These are phyloP conservation scores for Lycodopsis pacificus DNA, from an alignment of 2,797 vertebrate genomes.

Conservation along the genomic window DNA sequence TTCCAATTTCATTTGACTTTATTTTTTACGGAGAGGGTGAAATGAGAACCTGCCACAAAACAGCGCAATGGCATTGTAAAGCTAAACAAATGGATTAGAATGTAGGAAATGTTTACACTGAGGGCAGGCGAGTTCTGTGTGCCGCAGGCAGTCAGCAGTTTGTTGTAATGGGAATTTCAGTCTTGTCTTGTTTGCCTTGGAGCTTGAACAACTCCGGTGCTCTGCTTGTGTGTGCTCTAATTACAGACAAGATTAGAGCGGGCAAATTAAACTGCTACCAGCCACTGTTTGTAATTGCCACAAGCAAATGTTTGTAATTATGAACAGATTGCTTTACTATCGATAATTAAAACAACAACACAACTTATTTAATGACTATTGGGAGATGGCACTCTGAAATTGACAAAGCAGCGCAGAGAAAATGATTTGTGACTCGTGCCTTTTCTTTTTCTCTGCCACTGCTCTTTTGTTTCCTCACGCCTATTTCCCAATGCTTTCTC, in stretches of 20 bases:
- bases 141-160: conserved; percentile 77
- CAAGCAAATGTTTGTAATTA: conserved; percentile 92
- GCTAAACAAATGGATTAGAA: conserved; percentile 82
- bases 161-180: conserved; percentile 83
- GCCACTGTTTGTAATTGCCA: conserved; percentile 91
- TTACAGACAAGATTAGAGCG: conserved; percentile 90
- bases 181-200: conserved; percentile 85
- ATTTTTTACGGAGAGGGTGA: conserved; percentile 51
- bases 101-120: conserved; percentile 75
- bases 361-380: conserved; percentile 88
- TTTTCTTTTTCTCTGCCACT: conserved; percentile 31
- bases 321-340: conserved; percentile 91
- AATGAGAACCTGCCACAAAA: conserved; percentile 71
- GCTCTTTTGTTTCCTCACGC: conserved; percentile 57
- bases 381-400: conserved; percentile 83
- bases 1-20: conserved; percentile 63
- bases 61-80: conserved; percentile 64
- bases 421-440: conserved; percentile 62
- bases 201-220: conserved; percentile 83
- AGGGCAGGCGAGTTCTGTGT: conserved; percentile 61
- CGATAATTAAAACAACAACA: conserved; percentile 91
- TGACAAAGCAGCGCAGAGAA: conserved; percentile 79
- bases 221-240: conserved; percentile 89
- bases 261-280: conserved; percentile 89
- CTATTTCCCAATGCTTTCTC: conserved; percentile 41